Conservation (phyloP, 2,797 vertebrate species). For the Sebastolobus alascanus region DNA sequence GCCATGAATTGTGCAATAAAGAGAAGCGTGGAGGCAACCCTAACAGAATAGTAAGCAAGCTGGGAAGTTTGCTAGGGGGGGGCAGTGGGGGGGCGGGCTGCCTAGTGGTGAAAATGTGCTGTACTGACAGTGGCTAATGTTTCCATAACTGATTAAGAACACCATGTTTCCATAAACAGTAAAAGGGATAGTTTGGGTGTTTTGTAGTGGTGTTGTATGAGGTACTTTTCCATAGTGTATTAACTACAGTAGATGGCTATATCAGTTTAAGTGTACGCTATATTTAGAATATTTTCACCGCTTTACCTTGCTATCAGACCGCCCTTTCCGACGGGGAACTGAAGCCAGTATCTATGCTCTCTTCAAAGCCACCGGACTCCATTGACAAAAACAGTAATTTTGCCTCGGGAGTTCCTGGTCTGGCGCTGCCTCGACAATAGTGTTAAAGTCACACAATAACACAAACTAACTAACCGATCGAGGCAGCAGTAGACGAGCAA, state of each 20-base stretch:
- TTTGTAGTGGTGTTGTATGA: not conserved
- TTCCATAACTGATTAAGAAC: not conserved
- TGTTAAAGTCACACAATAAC: too few species aligned
- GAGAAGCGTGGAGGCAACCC: slow-evolving; percentile 24
- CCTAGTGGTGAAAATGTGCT: not conserved
- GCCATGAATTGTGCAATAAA: slow-evolving; percentile 58
- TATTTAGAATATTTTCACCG: not conserved
- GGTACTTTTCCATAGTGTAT: not conserved
- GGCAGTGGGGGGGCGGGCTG: not conserved
- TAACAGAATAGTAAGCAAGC: slow-evolving; percentile 48
- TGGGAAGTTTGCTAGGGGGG: not conserved
- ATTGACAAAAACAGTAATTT: not conserved
- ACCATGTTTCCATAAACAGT: not conserved
- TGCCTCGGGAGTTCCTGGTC: too few species aligned
- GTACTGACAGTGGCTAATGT: not conserved
- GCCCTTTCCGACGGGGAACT: rapidly evolving
- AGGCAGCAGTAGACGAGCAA: too few species aligned
- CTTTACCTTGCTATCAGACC: too few species aligned
- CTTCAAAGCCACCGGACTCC: not conserved
- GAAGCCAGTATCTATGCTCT: not conserved
- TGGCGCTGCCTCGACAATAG: too few species aligned
- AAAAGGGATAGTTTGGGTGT: not conserved
- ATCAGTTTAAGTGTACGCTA: not conserved
- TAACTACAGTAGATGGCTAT: not conserved
- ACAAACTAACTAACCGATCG: too few species aligned